A percentile compares a stretch with the other conserved stretches of the same genome.
Conservation (phyloP, 2,888 invertebrate species). For the Cheilosia urbana region DNA sequence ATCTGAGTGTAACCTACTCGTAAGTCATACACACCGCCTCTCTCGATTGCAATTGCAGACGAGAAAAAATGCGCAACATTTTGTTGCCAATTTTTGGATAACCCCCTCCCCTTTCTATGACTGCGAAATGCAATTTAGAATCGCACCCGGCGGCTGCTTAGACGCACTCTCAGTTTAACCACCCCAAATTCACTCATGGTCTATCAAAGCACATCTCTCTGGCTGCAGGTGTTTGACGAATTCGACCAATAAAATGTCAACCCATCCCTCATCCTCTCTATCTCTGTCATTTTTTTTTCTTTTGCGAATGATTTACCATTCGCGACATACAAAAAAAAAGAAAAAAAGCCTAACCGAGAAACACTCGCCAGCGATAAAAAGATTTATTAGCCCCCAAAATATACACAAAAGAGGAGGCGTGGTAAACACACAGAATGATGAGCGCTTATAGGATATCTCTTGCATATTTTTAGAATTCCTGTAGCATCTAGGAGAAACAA, state of each 20-base stretch:
- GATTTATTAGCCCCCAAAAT: conserved; percentile 27
- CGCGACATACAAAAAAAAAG: conserved; percentile 5
- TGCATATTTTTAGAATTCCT: conserved; percentile 36
- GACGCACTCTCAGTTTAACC: conserved; percentile 10
- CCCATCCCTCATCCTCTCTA: conserved; percentile 27
- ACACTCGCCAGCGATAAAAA: conserved; percentile 40
- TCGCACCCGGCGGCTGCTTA: background rate
- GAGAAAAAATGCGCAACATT: no score
- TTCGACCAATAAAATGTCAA: conserved; percentile 63
- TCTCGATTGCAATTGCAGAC: no score
- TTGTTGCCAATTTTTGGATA: no score
- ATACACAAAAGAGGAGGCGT: conserved; percentile 11
- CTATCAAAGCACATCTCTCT: conserved; percentile 42
- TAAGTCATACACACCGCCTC: no score
- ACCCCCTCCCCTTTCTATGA: no score
- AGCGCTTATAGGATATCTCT: background rate
- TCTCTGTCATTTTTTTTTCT: background rate
- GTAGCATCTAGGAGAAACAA: background rate
- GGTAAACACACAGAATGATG: conserved; percentile 7
- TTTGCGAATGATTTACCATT: background rate
- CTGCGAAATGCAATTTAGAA: no score
- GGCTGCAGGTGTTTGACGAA: conserved; percentile 63
- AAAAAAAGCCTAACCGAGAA: conserved; percentile 24
- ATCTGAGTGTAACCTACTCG: no score
- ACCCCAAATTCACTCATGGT: conserved; percentile 47